Evolutionary conservation across 1,140 invertebrate genomes (phyloP).

Genomic region (Pissodes strobi): DNA sequence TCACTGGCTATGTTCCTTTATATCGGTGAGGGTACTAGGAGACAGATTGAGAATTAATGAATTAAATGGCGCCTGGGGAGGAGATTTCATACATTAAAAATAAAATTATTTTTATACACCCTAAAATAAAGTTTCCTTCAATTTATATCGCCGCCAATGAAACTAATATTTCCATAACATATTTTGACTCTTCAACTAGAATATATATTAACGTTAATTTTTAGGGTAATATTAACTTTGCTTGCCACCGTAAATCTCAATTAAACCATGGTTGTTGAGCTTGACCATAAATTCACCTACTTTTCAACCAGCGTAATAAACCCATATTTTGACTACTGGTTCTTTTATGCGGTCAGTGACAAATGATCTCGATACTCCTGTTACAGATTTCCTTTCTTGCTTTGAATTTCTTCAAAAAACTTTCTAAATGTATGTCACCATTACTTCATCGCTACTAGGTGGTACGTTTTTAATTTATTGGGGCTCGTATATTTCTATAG

Average conservation of each 20-base stretch:
- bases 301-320: not conserved
- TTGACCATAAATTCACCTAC: slow-evolving; percentile 3
- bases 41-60: slow-evolving; percentile 7
- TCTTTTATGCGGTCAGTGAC: slow-evolving; percentile 19
- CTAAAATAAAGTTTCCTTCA: too few relatives aligned
- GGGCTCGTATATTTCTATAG: not conserved
- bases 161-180: too few relatives aligned
- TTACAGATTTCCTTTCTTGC: not conserved
- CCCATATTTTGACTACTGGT: slow-evolving; percentile 16
- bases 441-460: slow-evolving; percentile 17
- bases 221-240: too few relatives aligned
- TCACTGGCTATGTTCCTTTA: not conserved
- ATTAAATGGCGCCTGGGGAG: slow-evolving; percentile 16
- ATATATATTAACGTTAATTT: too few relatives aligned
- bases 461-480: slow-evolving; percentile 17
- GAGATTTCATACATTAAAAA: too few relatives aligned
- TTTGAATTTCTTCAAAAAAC: slow-evolving; percentile 2
- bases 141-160: too few relatives aligned
- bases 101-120: too few relatives aligned
- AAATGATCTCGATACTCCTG: slow-evolving; percentile 12
- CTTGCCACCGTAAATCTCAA: too few relatives aligned
- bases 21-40: not conserved
- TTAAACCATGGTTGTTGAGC: too few relatives aligned
- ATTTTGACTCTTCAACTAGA: too few relatives aligned
- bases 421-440: slow-evolving; percentile 14